Base-by-base conservation (phyloP, 2,113 vertebrate species). In the Origma solitaria region DNA sequence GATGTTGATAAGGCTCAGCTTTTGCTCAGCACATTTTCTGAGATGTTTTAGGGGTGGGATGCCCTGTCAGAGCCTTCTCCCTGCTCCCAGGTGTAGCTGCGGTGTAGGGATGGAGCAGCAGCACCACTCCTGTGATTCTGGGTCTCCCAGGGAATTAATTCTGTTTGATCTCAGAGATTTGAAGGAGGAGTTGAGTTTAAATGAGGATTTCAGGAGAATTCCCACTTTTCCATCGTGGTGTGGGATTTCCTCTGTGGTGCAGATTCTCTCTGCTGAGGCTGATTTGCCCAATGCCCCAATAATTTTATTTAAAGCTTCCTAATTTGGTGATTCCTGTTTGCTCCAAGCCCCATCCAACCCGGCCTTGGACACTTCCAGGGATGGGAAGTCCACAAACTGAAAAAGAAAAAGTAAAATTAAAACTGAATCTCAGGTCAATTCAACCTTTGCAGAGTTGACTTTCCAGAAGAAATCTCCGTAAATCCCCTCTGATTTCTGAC, bases 111-210 rank as follows among this genome's bases (percentile, higher is more conserved):
- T 24, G n/a, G 37, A 3, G 42, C 0, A 53, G 57, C 70, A 66
- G 16, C 76, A 2, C 15, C 33, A 0, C 28, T 38, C 28, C 44
- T 15, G 0, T 28, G 1, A 2, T 2, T 24, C 47, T 57, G 33
- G 13, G 23, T 8, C 78, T 82, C 40, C 13, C 61, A n/a, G 17
- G 24, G 83, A 40, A 62, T 66, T 9, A 45, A 81, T 86, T 89
- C 21, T 10, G 10, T 61, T 57, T 5, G 4, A 7, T 50, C 31
- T 38, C 47, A 24, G 25, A 25, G 49, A 18, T 54, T 20, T 37
- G 54, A 51, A 49, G 42, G n/a, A 44, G 27, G 35, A n/a, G 7
- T 20, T 16, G 79, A 44, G 11, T 2, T 61, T 31, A 9, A 78
- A 21, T 35, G 66, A 31, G 0, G 15, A 8, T 62, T 86, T 78